Conservation (phyloP, 2,888 invertebrate species). For the Hypomecis punctinalis region DNA sequence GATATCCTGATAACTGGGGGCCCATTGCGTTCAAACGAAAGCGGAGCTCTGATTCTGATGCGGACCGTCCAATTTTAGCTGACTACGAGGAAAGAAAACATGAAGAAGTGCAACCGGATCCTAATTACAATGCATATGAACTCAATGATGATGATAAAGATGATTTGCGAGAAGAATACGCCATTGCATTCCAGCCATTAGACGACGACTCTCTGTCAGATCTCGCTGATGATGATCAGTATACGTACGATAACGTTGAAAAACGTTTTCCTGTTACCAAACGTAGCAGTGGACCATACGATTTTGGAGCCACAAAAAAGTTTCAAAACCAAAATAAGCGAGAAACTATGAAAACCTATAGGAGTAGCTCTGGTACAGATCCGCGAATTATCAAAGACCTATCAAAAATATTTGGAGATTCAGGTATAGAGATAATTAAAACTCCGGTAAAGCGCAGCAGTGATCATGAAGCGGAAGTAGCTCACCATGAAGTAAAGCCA, state of each 20-base stretch:
- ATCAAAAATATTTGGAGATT: conserved; percentile 87
- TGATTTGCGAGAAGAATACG: conserved; percentile 77
- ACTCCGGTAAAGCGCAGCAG: conserved; percentile 84
- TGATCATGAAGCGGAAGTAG: conserved; percentile 65
- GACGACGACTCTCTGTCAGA: conserved; percentile 74
- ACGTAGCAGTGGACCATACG: conserved; percentile 83
- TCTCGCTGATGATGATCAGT: conserved; percentile 72
- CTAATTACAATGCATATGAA: conserved; percentile 71
- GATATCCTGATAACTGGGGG: conserved; percentile 78
- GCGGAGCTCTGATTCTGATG: conserved; percentile 71
- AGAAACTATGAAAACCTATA: conserved; percentile 64
- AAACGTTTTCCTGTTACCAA: conserved; percentile 89
- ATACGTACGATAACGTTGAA: conserved; percentile 70
- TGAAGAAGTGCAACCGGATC: conserved; percentile 54
- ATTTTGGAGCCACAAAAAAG: conserved; percentile 64
- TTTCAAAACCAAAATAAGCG: conserved; percentile 65
- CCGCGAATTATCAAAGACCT: conserved; percentile 89
- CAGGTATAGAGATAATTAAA: conserved; percentile 72
- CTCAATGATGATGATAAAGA: conserved; percentile 73
- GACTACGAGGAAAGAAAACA: conserved; percentile 67
- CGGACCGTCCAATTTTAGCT: conserved; percentile 53
- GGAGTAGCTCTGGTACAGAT: conserved; percentile 85
- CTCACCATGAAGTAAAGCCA: conserved; percentile 70
- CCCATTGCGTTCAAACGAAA: conserved; percentile 82
- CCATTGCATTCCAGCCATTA: conserved; percentile 79